Evolutionary conservation across 2,888 invertebrate genomes (phyloP).

Genomic region (Molorchus minor): DNA sequence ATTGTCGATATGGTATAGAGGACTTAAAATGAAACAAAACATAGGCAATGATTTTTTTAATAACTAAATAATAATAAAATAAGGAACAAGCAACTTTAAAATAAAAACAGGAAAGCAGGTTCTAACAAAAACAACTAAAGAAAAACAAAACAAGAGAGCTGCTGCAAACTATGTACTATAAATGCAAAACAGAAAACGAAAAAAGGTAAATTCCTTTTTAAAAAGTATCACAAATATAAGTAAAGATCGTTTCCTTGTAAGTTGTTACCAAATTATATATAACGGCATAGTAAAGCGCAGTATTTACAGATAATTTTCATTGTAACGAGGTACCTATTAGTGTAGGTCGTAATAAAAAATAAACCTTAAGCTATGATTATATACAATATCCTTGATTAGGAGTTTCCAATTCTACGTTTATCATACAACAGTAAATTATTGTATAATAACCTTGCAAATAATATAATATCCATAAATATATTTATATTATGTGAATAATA

Average conservation of each 20-base stretch:
- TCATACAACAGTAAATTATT: background rate
- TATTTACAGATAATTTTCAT: constrained; percentile 20
- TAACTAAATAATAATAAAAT: constrained; percentile 29
- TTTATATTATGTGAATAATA: background rate
- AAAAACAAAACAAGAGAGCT: constrained; percentile 15
- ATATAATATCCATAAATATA: constrained; percentile 17
- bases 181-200: constrained; percentile 4
- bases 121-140: constrained; percentile 29
- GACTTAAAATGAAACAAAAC: constrained; percentile 23
- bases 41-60: constrained; percentile 19
- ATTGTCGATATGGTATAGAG: constrained; percentile 37
- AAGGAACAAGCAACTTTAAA: constrained; percentile 26
- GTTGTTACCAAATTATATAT: constrained; percentile 25
- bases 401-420: constrained; percentile 11
- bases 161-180: constrained; percentile 1
- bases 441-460: constrained; percentile 6
- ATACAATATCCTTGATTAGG: constrained; percentile 32
- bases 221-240: constrained; percentile 30
- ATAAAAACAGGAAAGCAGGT: constrained; percentile 26
- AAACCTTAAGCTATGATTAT: constrained; percentile 46
- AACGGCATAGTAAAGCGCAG: constrained; percentile 10
- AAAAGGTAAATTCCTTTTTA: constrained; percentile 20
- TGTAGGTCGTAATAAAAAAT: constrained; percentile 33
- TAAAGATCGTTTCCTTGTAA: constrained; percentile 4
- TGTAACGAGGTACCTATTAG: constrained; percentile 21